phyloP scores from a whole-genome alignment of 2,888 invertebrate species.

The Vanessa cardui region DNA sequence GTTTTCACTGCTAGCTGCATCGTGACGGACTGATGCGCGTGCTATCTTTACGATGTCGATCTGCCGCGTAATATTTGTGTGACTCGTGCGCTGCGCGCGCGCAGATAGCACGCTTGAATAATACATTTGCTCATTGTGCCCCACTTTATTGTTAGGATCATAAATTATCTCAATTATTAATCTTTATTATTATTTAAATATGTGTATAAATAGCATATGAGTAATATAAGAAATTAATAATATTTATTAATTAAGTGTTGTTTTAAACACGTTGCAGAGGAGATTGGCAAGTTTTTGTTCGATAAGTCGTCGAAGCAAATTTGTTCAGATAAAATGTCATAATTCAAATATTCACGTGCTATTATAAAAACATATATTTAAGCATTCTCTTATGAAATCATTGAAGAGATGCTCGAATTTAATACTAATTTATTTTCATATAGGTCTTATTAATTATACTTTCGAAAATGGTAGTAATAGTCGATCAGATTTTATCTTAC shows the following conservation, averaged over 20 bases:
- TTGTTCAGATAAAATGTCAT: background rate
- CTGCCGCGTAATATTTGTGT: conserved; percentile 68
- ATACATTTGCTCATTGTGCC: conserved; percentile 66
- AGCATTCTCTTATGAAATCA: no score
- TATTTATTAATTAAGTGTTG: no score
- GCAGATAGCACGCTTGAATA: conserved; percentile 67
- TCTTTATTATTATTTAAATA: background rate
- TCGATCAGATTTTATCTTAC: no score
- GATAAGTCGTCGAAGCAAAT: no score
- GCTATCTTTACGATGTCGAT: conserved; percentile 38
- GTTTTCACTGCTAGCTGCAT: conserved; percentile 43
- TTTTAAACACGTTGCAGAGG: background rate
- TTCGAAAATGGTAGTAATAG: no score
- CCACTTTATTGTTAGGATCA: conserved; percentile 51
- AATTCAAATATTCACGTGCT: background rate
- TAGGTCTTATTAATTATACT: no score
- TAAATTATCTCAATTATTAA: conserved; percentile 4
- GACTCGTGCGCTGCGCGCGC: conserved; percentile 67
- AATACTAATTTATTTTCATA: no score
- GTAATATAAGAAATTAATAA: no score
- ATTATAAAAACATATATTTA: background rate
- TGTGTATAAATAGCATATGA: background rate
- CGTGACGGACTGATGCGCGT: conserved; percentile 51
- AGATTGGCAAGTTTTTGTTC: background rate
- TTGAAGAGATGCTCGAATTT: no score